A percentile compares a stretch with the other conserved stretches of the same genome.
Conservation (phyloP, 2,113 vertebrate species). For the Bos indicus region DNA sequence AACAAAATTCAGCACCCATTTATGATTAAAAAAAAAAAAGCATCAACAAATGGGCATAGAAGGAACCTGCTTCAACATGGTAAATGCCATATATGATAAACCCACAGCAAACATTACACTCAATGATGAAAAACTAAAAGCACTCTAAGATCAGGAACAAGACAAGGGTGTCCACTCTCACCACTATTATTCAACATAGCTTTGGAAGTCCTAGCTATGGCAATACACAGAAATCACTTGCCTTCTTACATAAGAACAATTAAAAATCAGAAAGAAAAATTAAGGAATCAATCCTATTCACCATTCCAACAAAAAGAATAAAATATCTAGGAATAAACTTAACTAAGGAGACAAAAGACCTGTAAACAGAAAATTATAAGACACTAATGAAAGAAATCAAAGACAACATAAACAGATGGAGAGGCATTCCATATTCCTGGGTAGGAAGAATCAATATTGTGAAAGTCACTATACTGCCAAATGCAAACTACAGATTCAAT, state of each 20-base stretch:
- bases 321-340: not conserved
- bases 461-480: not conserved
- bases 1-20: not conserved
- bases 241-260: not conserved
- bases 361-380: not conserved
- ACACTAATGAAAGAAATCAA: not conserved
- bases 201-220: not conserved
- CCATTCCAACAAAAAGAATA: not conserved
- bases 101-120: not conserved
- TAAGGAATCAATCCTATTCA: not conserved
- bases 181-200: not conserved
- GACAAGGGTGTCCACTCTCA: not conserved
- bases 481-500: not conserved
- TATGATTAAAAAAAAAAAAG: not conserved
- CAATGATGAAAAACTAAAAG: not conserved
- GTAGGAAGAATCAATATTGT: not conserved
- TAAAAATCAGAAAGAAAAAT: not conserved
- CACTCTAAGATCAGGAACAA: not conserved
- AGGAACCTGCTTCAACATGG: not conserved
- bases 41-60: not conserved
- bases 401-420: not conserved
- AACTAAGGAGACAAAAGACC: not conserved
- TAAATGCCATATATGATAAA: not conserved
- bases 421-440: not conserved
- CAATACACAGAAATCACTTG: not conserved